phyloP scores from a whole-genome alignment of 2,888 invertebrate species.

The Acrobeloides nanus region DNA sequence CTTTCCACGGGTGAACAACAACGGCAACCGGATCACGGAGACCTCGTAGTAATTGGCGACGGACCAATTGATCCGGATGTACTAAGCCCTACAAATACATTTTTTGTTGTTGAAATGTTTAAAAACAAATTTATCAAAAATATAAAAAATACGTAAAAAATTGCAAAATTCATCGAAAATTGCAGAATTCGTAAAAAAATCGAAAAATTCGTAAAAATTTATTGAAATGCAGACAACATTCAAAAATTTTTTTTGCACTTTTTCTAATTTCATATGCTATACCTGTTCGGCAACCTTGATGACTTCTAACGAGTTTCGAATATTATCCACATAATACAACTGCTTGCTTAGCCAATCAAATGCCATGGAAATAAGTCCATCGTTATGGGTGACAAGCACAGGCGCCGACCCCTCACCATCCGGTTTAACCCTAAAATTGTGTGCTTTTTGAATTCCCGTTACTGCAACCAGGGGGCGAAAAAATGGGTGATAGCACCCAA shows the following conservation, averaged over 20 bases:
- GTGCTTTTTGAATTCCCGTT: background rate
- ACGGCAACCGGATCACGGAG: constrained; percentile 87
- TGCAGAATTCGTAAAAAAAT: background rate
- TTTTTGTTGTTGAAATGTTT: background rate
- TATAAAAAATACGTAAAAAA: too few relatives aligned
- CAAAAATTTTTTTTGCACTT: background rate
- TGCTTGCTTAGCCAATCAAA: constrained; percentile 93
- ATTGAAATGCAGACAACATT: background rate
- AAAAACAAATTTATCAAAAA: constrained; percentile 1
- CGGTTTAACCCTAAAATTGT: constrained; percentile 63
- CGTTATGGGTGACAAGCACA: constrained; percentile 87
- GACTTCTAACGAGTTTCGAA: constrained; percentile 86
- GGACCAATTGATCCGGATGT: constrained; percentile 48
- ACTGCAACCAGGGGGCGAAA: too few relatives aligned
- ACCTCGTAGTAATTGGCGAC: constrained; percentile 58
- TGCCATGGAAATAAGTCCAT: constrained; percentile 88
- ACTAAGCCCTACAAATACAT: constrained; percentile 32
- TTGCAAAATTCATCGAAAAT: too few relatives aligned
- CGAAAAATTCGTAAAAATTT: too few relatives aligned
- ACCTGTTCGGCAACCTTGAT: constrained; percentile 74
- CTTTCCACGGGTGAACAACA: constrained; percentile 81
- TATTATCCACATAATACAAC: constrained; percentile 85
- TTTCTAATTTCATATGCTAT: constrained; percentile 3
- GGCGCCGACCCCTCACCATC: constrained; percentile 51
- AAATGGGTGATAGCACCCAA: too few relatives aligned